Conservation (phyloP, 2,888 invertebrate genomes). For the Conus canariensis region DNA sequence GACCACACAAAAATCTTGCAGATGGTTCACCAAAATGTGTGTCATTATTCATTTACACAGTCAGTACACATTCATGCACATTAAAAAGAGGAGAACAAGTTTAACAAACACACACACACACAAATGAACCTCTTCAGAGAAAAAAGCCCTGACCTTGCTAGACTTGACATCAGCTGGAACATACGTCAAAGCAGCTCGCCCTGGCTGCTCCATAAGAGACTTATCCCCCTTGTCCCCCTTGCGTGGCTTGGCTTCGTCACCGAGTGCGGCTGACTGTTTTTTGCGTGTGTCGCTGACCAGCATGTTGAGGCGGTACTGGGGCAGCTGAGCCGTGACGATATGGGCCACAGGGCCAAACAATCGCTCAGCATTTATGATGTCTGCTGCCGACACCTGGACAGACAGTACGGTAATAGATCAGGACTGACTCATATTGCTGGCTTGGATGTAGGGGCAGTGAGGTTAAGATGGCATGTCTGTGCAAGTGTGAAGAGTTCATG, state of each 20-base stretch:
- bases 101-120: no score
- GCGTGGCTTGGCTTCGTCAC: slow-evolving; percentile 59
- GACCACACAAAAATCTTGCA: no score
- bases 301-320: slow-evolving; percentile 69
- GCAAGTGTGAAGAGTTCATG: no score
- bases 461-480: no score
- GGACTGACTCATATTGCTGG: slow-evolving; percentile 19
- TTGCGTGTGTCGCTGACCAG: slow-evolving; percentile 72
- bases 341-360: slow-evolving; percentile 74
- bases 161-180: slow-evolving; percentile 41
- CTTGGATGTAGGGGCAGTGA: no score
- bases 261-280: slow-evolving; percentile 67
- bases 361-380: slow-evolving; percentile 75
- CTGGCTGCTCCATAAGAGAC: slow-evolving; percentile 71
- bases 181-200: slow-evolving; percentile 71
- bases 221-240: slow-evolving; percentile 67
- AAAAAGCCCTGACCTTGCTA: slow-evolving; percentile 8
- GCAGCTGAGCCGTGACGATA: slow-evolving; percentile 62
- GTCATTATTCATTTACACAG: no score
- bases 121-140: no score
- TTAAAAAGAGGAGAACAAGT: no score
- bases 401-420: no score
- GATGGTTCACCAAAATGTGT: no score
- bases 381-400: slow-evolving; percentile 72
- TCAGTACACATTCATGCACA: no score